phyloP scores from a whole-genome alignment of 2,113 vertebrate genomes.

The Halcyon malimbica region DNA sequence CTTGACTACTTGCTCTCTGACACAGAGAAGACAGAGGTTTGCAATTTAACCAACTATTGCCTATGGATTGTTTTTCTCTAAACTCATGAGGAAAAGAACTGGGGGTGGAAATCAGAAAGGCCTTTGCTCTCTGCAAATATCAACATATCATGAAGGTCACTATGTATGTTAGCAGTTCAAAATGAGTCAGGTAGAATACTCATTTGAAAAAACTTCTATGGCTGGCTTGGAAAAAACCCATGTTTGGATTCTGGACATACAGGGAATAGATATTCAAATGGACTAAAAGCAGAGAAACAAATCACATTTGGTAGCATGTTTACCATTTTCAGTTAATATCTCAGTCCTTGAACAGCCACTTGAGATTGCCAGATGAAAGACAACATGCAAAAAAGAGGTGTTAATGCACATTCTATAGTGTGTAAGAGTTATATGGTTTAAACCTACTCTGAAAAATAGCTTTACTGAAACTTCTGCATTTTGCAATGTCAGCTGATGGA shows the following conservation, averaged over 20 bases:
- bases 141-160: neutral
- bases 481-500: neutral
- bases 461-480: neutral
- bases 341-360: neutral
- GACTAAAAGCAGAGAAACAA: neutral
- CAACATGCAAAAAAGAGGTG: neutral
- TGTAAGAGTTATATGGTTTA: neutral
- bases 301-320: neutral
- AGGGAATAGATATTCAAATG: neutral
- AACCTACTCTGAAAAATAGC: slow-evolving; percentile 17
- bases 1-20: neutral
- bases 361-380: neutral
- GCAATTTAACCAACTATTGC: neutral
- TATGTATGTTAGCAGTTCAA: neutral
- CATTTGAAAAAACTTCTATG: neutral
- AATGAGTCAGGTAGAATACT: neutral
- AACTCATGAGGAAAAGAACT: neutral
- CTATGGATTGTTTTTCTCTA: neutral
- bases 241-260: neutral
- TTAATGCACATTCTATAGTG: neutral
- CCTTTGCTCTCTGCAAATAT: neutral
- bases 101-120: neutral
- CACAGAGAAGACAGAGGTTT: neutral
- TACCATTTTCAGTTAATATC: neutral
- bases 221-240: neutral